phyloP scores from a whole-genome alignment of 2,797 vertebrate genomes.

The Gallinago stenura region DNA sequence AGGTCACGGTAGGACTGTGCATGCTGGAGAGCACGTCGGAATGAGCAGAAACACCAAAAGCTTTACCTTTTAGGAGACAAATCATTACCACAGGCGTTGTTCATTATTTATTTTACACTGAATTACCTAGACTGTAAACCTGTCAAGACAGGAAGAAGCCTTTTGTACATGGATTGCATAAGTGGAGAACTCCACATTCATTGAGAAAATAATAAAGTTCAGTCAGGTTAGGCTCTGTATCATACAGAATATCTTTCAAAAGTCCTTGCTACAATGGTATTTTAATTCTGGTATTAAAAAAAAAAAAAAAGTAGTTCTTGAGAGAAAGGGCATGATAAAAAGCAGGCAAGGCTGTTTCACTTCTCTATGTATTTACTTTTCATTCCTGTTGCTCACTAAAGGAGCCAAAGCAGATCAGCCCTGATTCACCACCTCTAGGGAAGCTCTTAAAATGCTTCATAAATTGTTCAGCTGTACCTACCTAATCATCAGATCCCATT shows the following conservation, averaged over 20 bases:
- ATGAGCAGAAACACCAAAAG: not conserved
- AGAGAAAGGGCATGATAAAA: not conserved
- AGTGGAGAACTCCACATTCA: accelerated
- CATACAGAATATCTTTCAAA: not conserved
- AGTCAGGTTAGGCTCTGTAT: not conserved
- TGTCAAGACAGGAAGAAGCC: not conserved
- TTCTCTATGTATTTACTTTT: not conserved
- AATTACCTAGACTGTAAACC: not conserved
- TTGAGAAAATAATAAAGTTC: not conserved
- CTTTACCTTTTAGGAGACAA: not conserved
- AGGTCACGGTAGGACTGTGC: not conserved
- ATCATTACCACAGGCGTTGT: not conserved
- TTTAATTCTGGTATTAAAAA: not conserved
- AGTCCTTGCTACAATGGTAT: not conserved
- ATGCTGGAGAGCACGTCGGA: not conserved
- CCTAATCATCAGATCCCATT: not conserved
- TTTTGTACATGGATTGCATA: not conserved
- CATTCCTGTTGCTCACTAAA: not conserved
- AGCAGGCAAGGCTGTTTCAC: not conserved
- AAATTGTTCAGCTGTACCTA: not conserved
- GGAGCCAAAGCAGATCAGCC: not conserved
- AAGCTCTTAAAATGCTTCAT: conserved; percentile 1
- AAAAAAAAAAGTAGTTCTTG: not conserved
- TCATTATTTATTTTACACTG: not conserved
- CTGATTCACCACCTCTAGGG: not conserved